Conservation (phyloP, 30 jellyfish, hydroid and myxozoan genomes). For the Pseudorhiza aurosa region DNA sequence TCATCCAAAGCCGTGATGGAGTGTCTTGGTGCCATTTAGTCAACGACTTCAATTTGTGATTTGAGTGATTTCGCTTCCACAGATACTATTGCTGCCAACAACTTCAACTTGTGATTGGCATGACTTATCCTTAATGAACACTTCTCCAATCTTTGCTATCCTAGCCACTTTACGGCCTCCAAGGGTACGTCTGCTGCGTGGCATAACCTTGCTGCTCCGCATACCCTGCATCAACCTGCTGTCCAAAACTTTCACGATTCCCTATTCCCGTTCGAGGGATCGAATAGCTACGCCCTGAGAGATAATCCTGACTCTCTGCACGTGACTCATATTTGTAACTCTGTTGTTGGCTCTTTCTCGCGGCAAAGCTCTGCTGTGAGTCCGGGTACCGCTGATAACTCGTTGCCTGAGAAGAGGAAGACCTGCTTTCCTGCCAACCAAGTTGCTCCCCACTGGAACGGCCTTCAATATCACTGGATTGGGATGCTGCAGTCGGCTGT, state of each 20-base stretch:
- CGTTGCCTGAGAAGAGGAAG: background rate
- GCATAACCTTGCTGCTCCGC: constrained; percentile 5
- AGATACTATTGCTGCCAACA: too few species aligned
- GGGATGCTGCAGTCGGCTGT: too few species aligned
- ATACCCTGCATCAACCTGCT: background rate
- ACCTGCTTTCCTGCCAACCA: too few species aligned
- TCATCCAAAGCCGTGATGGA: too few species aligned
- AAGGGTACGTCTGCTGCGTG: constrained; percentile 4
- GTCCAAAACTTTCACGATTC: background rate
- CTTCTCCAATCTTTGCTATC: background rate
- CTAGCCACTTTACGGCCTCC: background rate
- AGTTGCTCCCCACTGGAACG: too few species aligned
- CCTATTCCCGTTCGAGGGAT: background rate
- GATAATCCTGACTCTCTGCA: background rate
- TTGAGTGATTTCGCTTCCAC: too few species aligned
- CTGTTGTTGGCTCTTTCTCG: background rate
- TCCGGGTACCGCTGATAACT: background rate
- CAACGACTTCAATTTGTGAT: too few species aligned
- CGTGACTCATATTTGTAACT: background rate
- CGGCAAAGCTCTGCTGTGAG: background rate
- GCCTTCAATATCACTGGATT: too few species aligned
- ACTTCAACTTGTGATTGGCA: too few species aligned
- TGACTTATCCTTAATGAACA: too few species aligned
- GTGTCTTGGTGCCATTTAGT: too few species aligned
- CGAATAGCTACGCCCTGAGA: too few species aligned